Evolutionary conservation across 2,113 vertebrate species (phyloP), one percentile per base, ranked within the genome.

Genomic region (Syrrhaptes paradoxus): DNA sequence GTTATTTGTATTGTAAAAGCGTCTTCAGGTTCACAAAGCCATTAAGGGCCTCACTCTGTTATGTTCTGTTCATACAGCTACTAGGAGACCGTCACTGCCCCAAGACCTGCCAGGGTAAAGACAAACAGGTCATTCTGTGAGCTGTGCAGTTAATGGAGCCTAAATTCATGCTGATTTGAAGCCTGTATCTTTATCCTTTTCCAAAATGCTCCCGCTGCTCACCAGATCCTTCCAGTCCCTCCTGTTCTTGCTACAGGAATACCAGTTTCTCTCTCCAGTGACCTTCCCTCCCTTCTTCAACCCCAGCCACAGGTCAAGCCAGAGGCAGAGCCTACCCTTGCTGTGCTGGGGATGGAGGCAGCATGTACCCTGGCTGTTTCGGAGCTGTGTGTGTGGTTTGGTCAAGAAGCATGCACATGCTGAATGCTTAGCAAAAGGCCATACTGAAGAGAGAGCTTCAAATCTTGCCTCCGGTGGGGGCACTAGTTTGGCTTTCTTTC

Each of bases 311-410:
- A n/a, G 66, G 36, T 21, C 2, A 2, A 57, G 24, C 19, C 36
- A 54, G 49, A 28, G 76, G 45, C 63, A 73, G 45, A 84, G 17
- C 32, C 41, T 32, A 28, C 28, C 9, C 10, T 38, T 0, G 0
- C 65, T 71, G 51, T 52, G 63, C 5, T 3, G 2, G 13, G 19
- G 8, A 31, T 36, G 28, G 34, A 63, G 59, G 16, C 32, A 72
- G 14, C 11, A 8, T 0, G 0, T 4, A 26, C 18, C 8, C 61
- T 58, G 79, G 2, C 21, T 63, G 24, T 67, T 49, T 41, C 36
- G 67, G 79, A 87, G 24, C 45, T 85, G 19, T 3, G 7, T 1
- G 4, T 1, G 1, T 45, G n/a, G 4, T 32, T 94, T 85, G 61
- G 32, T n/a, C 38, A 89, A 75, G 57, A 26, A 31, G 12, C 8